Conservation (phyloP, 2,888 invertebrate species). For the Epistrophe eligans region DNA sequence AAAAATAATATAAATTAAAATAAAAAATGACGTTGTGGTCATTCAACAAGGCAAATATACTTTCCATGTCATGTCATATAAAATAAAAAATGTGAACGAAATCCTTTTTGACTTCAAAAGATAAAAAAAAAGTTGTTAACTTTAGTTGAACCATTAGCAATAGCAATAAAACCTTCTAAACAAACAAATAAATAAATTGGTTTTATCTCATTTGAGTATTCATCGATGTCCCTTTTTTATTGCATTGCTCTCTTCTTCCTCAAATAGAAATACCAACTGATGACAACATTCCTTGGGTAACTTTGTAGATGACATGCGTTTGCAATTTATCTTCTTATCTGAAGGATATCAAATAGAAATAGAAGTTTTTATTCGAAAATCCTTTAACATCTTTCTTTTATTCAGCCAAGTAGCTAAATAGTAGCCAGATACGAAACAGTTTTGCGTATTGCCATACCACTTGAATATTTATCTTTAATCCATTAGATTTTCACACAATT, state of each 20-base stretch:
- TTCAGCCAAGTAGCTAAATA: neutral
- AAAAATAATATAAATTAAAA: no score
- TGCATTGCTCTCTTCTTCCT: neutral
- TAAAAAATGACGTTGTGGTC: no score
- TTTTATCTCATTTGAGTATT: conserved; percentile 49
- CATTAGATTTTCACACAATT: conserved; percentile 24
- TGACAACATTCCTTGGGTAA: neutral
- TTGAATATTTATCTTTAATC: conserved; percentile 9
- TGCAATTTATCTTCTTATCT: conserved; percentile 14
- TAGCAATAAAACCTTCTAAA: no score
- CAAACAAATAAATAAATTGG: neutral
- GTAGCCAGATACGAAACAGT: neutral
- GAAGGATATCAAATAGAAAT: conserved; percentile 4
- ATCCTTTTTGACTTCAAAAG: neutral
- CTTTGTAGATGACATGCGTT: neutral
- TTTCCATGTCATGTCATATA: no score
- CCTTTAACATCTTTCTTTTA: neutral
- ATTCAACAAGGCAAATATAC: no score
- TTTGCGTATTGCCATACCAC: neutral
- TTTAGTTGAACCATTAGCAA: no score
- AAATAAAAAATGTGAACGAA: neutral
- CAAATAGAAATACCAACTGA: neutral
- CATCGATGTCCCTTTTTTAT: conserved; percentile 51
- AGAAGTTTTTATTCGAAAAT: conserved; percentile 1
- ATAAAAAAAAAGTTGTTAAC: no score